A percentile compares a stretch with the other conserved stretches of the same genome.
phyloP scores from a whole-genome alignment of 2,113 vertebrate species.

The Tragelaphus imberbis region DNA sequence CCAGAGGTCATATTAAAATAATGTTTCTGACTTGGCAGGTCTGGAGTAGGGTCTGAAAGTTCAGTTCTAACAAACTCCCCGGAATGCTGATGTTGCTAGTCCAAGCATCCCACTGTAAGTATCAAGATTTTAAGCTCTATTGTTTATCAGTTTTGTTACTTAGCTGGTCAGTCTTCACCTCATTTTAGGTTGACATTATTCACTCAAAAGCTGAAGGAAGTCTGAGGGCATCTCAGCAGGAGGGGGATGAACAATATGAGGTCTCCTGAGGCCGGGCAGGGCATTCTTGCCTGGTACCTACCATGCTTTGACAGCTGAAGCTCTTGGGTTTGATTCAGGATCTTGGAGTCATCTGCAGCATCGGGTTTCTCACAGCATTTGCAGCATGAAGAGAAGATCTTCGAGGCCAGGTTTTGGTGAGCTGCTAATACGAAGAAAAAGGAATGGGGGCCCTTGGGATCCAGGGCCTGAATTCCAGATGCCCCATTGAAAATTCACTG shows the following conservation, averaged over 20 bases:
- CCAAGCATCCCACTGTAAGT: not conserved
- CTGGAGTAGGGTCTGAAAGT: not conserved
- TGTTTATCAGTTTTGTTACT: not conserved
- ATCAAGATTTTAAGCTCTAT: not conserved
- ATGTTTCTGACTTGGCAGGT: not conserved
- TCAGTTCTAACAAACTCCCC: not conserved
- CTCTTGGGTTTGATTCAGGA: not conserved
- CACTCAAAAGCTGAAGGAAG: not conserved
- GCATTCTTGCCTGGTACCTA: not conserved
- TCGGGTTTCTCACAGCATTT: not conserved
- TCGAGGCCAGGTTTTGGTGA: not conserved
- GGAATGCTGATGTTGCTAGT: not conserved
- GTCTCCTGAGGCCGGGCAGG: not conserved
- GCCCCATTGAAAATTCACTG: not conserved
- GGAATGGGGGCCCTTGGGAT: not conserved
- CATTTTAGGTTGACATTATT: not conserved
- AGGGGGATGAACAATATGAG: not conserved
- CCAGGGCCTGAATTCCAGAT: not conserved
- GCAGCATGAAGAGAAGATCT: conserved; percentile 59
- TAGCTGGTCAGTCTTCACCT: not conserved
- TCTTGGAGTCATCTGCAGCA: not conserved
- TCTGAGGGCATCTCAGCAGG: not conserved
- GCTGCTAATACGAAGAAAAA: not conserved
- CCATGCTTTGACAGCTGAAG: not conserved
- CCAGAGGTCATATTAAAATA: not conserved